phyloP scores from a whole-genome alignment of 1,140 invertebrate genomes.

The Drosophila arawakana region DNA sequence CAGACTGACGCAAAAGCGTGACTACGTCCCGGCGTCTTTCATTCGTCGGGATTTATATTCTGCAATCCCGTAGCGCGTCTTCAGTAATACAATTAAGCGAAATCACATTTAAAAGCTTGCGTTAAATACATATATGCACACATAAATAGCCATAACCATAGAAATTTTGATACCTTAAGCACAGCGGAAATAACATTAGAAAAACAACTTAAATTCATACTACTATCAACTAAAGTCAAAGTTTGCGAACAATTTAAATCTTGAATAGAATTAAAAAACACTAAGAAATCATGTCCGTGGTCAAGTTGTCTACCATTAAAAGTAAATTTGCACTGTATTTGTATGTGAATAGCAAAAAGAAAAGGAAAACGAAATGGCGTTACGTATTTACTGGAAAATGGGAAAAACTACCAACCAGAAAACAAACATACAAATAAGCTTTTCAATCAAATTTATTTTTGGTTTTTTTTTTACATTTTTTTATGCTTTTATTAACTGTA shows the following conservation, averaged over 20 bases:
- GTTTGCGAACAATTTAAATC: constrained; percentile 50
- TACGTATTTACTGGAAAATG: constrained; percentile 32
- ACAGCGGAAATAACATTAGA: constrained; percentile 47
- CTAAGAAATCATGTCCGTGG: constrained; percentile 36
- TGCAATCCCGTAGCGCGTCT: constrained; percentile 29
- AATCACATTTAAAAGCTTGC: constrained; percentile 30
- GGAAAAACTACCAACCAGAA: not conserved
- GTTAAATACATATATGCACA: constrained; percentile 42
- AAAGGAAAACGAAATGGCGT: constrained; percentile 74
- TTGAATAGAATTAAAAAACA: constrained; percentile 47
- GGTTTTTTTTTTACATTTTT: too few species aligned
- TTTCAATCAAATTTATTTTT: not conserved
- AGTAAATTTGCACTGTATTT: constrained; percentile 81
- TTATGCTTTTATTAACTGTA: too few species aligned
- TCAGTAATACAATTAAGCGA: constrained; percentile 32
- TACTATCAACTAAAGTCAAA: constrained; percentile 33
- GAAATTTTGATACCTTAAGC: constrained; percentile 43
- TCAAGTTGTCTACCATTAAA: constrained; percentile 63
- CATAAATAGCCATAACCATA: constrained; percentile 12
- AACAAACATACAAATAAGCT: not conserved
- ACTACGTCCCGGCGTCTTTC: constrained; percentile 21
- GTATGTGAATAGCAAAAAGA: constrained; percentile 83
- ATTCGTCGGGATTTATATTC: constrained; percentile 15
- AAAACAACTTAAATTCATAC: constrained; percentile 2
- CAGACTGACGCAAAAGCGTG: constrained; percentile 45